A percentile compares a stretch with the other conserved stretches of the same genome.
These are phyloP conservation scores for Uropsilus gracilis DNA, from an alignment of 2,113 vertebrate species.

Conservation along the genomic window DNA sequence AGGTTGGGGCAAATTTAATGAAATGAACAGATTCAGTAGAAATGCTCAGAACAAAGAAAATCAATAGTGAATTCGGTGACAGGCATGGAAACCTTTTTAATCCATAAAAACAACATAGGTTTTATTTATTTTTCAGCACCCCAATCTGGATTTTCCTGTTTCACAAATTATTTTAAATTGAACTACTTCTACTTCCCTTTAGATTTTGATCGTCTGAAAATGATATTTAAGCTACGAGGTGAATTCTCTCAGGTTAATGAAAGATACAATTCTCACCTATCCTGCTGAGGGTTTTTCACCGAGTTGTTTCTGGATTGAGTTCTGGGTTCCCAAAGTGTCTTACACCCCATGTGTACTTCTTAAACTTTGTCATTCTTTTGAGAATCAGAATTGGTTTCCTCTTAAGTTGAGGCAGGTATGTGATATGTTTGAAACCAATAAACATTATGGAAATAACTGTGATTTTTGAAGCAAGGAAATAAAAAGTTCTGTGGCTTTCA, in stretches of 20 bases:
- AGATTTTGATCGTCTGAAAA: not conserved
- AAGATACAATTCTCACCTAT: not conserved
- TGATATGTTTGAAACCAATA: not conserved
- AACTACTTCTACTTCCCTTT: not conserved
- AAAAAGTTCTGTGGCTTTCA: not conserved
- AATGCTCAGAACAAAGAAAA: not conserved
- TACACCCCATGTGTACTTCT: not conserved
- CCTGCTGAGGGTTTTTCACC: not conserved
- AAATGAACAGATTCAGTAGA: not conserved
- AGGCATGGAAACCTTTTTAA: not conserved
- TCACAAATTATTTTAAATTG: not conserved
- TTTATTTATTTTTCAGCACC: not conserved
- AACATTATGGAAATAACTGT: not conserved
- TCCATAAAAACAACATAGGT: not conserved
- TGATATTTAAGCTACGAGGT: not conserved
- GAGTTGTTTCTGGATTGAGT: not conserved
- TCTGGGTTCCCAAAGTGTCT: not conserved
- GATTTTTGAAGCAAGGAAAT: not conserved
- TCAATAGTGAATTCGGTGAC: not conserved
- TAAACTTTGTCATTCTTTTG: not conserved
- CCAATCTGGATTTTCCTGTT: not conserved
- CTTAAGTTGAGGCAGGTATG: not conserved
- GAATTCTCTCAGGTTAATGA: not conserved
- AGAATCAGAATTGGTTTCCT: not conserved
- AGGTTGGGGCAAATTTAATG: not conserved